phyloP scores from a whole-genome alignment of 2,113 vertebrate genomes.

The Hemibagrus wyckioides region DNA sequence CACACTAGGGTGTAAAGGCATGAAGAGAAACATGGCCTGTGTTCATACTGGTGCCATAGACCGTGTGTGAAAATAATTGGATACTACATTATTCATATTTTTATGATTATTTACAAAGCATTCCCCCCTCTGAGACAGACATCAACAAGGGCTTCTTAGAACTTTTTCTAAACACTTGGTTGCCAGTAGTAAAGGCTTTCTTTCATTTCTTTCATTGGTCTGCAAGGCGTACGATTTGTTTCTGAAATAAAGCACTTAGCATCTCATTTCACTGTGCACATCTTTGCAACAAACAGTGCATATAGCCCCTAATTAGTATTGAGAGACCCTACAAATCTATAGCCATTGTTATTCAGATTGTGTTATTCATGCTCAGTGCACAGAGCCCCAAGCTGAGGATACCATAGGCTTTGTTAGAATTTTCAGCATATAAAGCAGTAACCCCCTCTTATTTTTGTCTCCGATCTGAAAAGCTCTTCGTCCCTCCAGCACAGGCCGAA shows the following conservation, averaged over 20 bases:
- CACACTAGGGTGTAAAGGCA: slow-evolving; percentile 1
- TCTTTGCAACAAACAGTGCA: slow-evolving; percentile 72
- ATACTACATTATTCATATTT: background rate
- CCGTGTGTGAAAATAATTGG: slow-evolving; percentile 5
- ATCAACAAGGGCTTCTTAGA: background rate
- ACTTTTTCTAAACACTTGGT: slow-evolving; percentile 5
- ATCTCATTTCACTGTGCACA: slow-evolving; percentile 67
- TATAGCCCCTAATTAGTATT: slow-evolving; percentile 78
- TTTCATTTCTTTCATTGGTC: slow-evolving; percentile 29
- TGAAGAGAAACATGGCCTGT: background rate
- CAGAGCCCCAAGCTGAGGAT: slow-evolving; percentile 64
- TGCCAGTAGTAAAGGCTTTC: slow-evolving; percentile 21
- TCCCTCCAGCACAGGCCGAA: slow-evolving; percentile 28
- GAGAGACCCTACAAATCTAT: slow-evolving; percentile 77
- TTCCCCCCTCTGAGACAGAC: background rate
- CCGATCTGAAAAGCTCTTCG: slow-evolving; percentile 58
- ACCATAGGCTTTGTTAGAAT: slow-evolving; percentile 65
- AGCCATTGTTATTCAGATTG: slow-evolving; percentile 79
- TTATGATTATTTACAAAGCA: background rate
- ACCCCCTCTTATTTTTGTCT: slow-evolving; percentile 75
- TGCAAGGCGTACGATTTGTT: slow-evolving; percentile 54
- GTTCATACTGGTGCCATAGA: background rate
- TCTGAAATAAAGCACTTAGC: slow-evolving; percentile 58
- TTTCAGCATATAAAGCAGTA: slow-evolving; percentile 60
- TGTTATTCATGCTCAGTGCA: slow-evolving; percentile 75